A percentile compares a stretch with the other conserved stretches of the same genome.
These are phyloP conservation scores for Hirundichthys speculiger DNA, from an alignment of 2,113 vertebrate genomes.

Conservation along the genomic window DNA sequence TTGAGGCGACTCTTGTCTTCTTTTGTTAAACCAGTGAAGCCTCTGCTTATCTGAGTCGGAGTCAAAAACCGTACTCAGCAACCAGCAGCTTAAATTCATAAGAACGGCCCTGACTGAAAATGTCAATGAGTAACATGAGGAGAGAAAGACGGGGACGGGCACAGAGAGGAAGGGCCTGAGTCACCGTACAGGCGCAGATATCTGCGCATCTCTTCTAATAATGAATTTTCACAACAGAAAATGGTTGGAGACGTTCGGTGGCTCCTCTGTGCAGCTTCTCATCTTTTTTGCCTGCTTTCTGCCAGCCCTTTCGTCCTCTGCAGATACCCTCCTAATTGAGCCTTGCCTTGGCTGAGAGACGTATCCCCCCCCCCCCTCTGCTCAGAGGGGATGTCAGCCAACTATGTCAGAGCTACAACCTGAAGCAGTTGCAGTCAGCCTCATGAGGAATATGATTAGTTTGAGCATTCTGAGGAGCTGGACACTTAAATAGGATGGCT, in stretches of 20 bases:
- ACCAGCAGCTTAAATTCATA: slow-evolving; percentile 21
- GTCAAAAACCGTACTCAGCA: slow-evolving; percentile 5
- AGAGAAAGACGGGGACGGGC: slow-evolving; percentile 6
- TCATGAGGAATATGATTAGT: slow-evolving; percentile 21
- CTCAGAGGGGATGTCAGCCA: slow-evolving; percentile 23
- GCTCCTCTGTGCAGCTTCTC: slow-evolving; percentile 16
- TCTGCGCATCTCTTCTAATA: slow-evolving; percentile 46
- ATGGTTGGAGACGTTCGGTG: background rate
- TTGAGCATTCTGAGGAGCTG: slow-evolving; percentile 7
- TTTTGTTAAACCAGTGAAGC: background rate
- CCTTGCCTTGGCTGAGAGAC: slow-evolving; percentile 44
- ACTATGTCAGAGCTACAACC: slow-evolving; percentile 40
- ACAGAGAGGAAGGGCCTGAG: slow-evolving; percentile 1
- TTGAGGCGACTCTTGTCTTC: background rate
- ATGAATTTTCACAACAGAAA: slow-evolving; percentile 46
- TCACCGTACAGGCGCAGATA: slow-evolving; percentile 33
- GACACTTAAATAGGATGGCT: slow-evolving; percentile 4
- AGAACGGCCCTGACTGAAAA: slow-evolving; percentile 15
- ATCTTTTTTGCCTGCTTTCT: slow-evolving; percentile 3
- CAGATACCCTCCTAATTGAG: slow-evolving; percentile 47
- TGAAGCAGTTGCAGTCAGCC: slow-evolving; percentile 25
- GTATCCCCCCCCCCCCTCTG: slow-evolving; percentile 10
- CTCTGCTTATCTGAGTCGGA: slow-evolving; percentile 6
- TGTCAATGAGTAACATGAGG: slow-evolving; percentile 19
- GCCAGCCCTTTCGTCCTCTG: slow-evolving; percentile 13